Conservation (phyloP, 2,888 invertebrate genomes). For the Microdon myrmicae region DNA sequence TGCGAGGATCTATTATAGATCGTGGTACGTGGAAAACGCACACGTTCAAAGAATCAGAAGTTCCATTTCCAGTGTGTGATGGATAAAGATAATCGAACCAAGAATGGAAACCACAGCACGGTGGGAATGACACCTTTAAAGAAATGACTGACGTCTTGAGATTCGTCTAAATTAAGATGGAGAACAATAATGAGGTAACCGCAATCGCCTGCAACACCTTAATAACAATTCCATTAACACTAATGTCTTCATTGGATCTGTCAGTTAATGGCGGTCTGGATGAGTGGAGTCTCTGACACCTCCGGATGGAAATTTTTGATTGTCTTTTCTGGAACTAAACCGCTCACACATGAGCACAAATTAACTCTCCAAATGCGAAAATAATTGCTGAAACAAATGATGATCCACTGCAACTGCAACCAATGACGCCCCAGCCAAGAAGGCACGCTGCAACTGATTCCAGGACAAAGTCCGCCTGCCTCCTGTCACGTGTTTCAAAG, state of each 20-base stretch:
- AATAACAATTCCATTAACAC: conserved; percentile 67
- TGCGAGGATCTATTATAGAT: conserved; percentile 12
- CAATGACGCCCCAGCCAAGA: conserved; percentile 1
- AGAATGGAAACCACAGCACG: conserved; percentile 10
- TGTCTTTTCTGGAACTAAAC: conserved; percentile 14
- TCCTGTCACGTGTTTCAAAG: conserved; percentile 1
- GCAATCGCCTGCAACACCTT: conserved; percentile 59
- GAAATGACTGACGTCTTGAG: conserved; percentile 35
- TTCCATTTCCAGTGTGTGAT: background rate
- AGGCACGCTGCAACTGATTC: background rate
- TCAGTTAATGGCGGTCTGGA: conserved; percentile 56
- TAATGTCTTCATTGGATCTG: conserved; percentile 67
- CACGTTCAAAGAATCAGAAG: background rate
- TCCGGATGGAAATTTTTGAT: conserved; percentile 29
- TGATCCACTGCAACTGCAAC: conserved; percentile 33
- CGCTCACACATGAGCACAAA: conserved; percentile 13
- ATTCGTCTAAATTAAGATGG: conserved; percentile 51
- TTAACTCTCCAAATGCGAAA: conserved; percentile 65
- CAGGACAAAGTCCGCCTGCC: conserved; percentile 6
- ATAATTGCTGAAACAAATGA: conserved; percentile 63
- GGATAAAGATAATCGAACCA: background rate
- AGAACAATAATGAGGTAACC: conserved; percentile 46
- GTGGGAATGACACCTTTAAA: conserved; percentile 30
- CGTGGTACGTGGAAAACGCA: background rate
- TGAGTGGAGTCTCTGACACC: too few species aligned